phyloP scores from a whole-genome alignment of 2,797 vertebrate genomes.

The Rhincodon typus region DNA sequence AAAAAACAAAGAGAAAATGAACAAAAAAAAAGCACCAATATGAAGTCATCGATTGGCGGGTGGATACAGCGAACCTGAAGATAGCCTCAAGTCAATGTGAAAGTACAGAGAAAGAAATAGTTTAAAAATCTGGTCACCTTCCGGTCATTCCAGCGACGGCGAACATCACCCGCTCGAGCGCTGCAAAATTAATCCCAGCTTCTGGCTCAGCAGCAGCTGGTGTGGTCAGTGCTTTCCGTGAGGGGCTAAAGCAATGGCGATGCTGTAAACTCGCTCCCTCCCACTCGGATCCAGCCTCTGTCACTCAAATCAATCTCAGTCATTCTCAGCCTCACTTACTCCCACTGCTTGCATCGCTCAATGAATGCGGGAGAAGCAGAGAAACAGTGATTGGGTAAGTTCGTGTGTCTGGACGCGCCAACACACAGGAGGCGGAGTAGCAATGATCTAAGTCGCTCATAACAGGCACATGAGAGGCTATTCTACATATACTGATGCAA shows the following conservation, averaged over 20 bases:
- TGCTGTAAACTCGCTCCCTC: background rate
- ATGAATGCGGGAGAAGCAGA: background rate
- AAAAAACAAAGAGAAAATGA: background rate
- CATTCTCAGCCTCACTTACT: background rate
- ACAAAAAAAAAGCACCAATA: background rate
- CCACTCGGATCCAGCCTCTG: background rate
- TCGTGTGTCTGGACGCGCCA: background rate
- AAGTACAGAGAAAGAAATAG: background rate
- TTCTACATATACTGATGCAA: background rate
- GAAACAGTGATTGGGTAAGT: background rate
- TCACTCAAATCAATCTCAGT: background rate
- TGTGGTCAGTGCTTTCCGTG: background rate
- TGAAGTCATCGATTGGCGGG: background rate
- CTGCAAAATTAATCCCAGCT: background rate
- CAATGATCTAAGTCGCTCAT: background rate
- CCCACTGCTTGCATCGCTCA: background rate
- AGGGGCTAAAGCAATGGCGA: conserved; percentile 7
- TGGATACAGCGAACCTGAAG: background rate
- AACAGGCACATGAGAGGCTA: background rate
- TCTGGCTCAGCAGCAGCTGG: background rate
- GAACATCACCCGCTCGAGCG: conserved; percentile 51
- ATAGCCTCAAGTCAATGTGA: background rate
- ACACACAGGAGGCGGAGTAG: background rate
- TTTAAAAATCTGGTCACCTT: conserved; percentile 48
- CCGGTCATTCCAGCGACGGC: conserved; percentile 63